Conservation (phyloP, 2,888 invertebrate species). For the Phyllotreta striolata region DNA sequence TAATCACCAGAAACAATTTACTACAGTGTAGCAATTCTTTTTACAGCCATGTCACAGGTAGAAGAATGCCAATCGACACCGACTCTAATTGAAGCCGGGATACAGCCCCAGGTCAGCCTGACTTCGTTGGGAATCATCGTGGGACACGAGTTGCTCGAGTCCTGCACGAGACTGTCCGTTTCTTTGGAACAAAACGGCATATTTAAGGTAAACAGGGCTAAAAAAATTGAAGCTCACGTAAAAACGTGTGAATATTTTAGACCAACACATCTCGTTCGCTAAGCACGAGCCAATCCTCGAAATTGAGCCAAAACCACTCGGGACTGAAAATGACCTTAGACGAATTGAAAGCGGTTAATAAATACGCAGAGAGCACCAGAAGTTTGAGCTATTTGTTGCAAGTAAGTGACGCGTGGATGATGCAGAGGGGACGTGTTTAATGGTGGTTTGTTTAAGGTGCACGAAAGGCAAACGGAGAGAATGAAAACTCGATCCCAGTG, state of each 20-base stretch:
- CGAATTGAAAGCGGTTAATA: slow-evolving; percentile 84
- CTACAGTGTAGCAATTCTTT: slow-evolving; percentile 34
- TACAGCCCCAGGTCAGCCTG: slow-evolving; percentile 66
- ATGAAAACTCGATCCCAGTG: slow-evolving; percentile 98
- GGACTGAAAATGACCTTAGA: slow-evolving; percentile 81
- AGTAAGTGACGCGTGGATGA: slow-evolving; percentile 65
- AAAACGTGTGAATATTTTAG: slow-evolving; percentile 40
- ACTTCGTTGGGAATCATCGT: slow-evolving; percentile 83
- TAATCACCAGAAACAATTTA: too few species aligned
- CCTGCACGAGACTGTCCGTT: slow-evolving; percentile 85
- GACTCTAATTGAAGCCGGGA: slow-evolving; percentile 76
- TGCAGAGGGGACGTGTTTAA: not conserved
- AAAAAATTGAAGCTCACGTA: too few species aligned
- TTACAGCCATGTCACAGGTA: slow-evolving; percentile 78
- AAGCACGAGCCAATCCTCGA: slow-evolving; percentile 74
- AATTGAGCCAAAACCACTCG: slow-evolving; percentile 66
- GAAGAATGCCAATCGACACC: slow-evolving; percentile 92
- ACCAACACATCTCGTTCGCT: slow-evolving; percentile 74
- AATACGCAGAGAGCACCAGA: slow-evolving; percentile 90
- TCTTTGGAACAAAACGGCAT: slow-evolving; percentile 85
- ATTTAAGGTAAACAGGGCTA: slow-evolving; percentile 66
- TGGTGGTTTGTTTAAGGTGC: slow-evolving; percentile 71
- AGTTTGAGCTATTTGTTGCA: slow-evolving; percentile 90
- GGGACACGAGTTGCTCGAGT: slow-evolving; percentile 85
- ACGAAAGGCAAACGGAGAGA: slow-evolving; percentile 94